Evolutionary conservation across 1,140 invertebrate genomes (phyloP).

Genomic region (Ylistrum balloti): DNA sequence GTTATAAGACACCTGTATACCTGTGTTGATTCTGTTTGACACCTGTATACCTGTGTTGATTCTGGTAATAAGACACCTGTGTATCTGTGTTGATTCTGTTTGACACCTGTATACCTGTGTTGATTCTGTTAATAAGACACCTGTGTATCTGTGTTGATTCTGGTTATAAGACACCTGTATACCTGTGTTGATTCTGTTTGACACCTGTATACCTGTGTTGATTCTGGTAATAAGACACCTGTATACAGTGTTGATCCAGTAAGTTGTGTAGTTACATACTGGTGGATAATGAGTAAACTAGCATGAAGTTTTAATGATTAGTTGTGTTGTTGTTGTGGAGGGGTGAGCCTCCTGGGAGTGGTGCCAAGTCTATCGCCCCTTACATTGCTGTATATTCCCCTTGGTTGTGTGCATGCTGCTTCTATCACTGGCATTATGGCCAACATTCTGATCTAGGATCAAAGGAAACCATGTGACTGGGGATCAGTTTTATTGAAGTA

Average conservation of each 20-base stretch:
- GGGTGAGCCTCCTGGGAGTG: background rate
- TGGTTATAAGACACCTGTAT: background rate
- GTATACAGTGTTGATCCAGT: background rate
- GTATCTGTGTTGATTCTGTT: background rate
- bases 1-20: background rate
- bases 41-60: background rate
- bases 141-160: background rate
- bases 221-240: background rate
- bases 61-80: background rate
- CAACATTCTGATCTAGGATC: background rate
- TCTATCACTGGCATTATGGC: background rate
- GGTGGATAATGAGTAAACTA: slow-evolving; percentile 2
- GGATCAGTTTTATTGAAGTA: background rate
- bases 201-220: background rate
- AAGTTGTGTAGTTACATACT: background rate
- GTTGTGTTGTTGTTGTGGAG: background rate
- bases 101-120: too few relatives aligned
- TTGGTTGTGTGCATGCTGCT: background rate
- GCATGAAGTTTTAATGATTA: background rate
- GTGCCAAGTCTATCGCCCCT: background rate
- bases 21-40: background rate
- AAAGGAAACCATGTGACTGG: background rate
- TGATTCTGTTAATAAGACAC: too few relatives aligned
- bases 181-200: background rate
- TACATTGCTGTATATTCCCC: background rate